Base-by-base conservation (phyloP, 2,113 vertebrate species). In the Leiothrix lutea region DNA sequence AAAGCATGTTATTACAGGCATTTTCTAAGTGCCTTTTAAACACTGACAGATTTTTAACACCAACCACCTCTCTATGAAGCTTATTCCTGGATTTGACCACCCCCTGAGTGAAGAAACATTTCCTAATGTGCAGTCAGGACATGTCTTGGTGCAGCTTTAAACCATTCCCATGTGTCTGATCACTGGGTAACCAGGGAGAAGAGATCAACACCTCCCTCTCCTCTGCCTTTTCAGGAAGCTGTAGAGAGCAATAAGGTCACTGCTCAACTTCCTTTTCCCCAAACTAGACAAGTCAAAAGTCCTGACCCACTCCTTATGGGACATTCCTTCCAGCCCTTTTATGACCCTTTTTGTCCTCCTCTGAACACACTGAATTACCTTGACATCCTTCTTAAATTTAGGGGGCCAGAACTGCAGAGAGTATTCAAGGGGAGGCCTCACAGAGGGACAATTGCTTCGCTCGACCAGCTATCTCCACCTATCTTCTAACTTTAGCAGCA, bases 41-140 rank as follows among this genome's bases (percentile, higher is more conserved):
- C 6, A 20, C 9, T 38, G 33, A 3, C 12, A 28, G 6, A 5
- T 45, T 78, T 77, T 78, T 12, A 61, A 53, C 8, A 45, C 4
- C 23, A 44, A 24, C 12, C 38, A 53, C 14, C 14, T 33, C 17
- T 28, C 45, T 60, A 8, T 0, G 1, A 45, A 78, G 23, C 28
- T 14, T 53, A 2, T 20, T 61, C 8, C 47, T 28, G 33, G 7
- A 53, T 45, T 12, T 69, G 9, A 45, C 18, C 8, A 33, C 2
- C 1, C 22, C 12, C 5, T 38, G 13, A n/a, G 5, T 8, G 19
- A 61, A 45, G 54, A 45, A 69, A 51, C 1, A 0, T 9, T 78
- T 69, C 38, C 38, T 45, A 16, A 38, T 40, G 14, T 18, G 14
- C 21, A 26, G 42, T 25, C 29, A 25, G 13, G 9, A 35, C 13